These are phyloP conservation scores for Syngnathus typhle DNA, from an alignment of 2,113 vertebrate species.

Conservation along the genomic window DNA sequence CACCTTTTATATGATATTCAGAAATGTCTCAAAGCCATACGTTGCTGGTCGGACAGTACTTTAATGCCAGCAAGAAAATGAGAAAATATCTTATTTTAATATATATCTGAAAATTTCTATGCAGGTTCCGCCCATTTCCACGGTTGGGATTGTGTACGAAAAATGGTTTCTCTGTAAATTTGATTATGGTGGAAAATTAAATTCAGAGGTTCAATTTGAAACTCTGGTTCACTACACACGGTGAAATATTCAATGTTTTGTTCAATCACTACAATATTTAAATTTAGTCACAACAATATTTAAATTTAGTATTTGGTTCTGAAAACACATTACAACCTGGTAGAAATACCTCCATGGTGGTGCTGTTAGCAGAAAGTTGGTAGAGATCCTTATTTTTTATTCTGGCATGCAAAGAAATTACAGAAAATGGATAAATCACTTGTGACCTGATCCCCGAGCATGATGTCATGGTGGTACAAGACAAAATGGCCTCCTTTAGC, in stretches of 20 bases:
- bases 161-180: background rate
- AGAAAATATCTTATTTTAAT: conserved; percentile 8
- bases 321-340: no score
- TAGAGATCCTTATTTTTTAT: no score
- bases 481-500: no score
- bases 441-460: no score
- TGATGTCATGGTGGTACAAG: no score
- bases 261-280: background rate
- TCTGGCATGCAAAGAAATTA: no score
- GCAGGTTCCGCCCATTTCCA: background rate
- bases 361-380: no score
- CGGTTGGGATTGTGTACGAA: background rate
- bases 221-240: background rate
- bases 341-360: no score
- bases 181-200: background rate
- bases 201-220: background rate
- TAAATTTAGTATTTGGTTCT: background rate
- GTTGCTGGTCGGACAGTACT: background rate
- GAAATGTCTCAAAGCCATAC: conserved; percentile 28
- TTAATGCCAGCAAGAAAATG: background rate
- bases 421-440: no score
- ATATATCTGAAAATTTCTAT: conserved; percentile 7
- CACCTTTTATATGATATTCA: background rate
- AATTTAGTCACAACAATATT: background rate
- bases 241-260: background rate